Evolutionary conservation across 2,797 vertebrate genomes (phyloP).

Genomic region (Aplochiton taeniatus): DNA sequence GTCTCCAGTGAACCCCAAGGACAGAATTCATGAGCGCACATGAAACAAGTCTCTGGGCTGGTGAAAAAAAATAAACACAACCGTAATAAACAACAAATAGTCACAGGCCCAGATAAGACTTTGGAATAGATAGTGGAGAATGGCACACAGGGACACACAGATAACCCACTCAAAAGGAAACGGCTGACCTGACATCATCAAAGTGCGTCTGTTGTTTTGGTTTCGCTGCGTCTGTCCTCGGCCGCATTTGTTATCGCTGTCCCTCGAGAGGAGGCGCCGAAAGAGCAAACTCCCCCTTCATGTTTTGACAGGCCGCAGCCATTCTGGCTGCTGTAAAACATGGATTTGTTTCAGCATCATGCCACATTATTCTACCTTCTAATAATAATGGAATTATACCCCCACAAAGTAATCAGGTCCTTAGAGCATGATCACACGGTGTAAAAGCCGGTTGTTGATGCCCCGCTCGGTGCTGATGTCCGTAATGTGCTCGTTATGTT

Average conservation of each 20-base stretch:
- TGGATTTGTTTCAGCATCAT: too few species aligned
- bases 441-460: too few species aligned
- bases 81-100: conserved; percentile 19
- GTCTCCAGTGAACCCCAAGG: conserved; percentile 42
- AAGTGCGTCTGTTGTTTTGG: conserved; percentile 48
- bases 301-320: too few species aligned
- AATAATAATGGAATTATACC: too few species aligned
- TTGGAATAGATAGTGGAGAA: conserved; percentile 28
- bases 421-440: too few species aligned
- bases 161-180: conserved; percentile 41
- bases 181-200: conserved; percentile 55
- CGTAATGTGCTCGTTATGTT: too few species aligned
- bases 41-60: conserved; percentile 36
- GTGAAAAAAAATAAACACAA: conserved; percentile 15
- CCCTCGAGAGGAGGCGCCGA: conserved; percentile 35
- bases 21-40: conserved; percentile 48
- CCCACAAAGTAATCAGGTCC: too few species aligned
- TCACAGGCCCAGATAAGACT: conserved; percentile 27
- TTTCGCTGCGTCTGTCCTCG: too few species aligned
- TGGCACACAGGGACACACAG: conserved; percentile 34
- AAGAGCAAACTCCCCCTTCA: conserved; percentile 23
- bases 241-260: conserved; percentile 34
- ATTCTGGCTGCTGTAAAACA: too few species aligned
- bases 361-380: too few species aligned
- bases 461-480: too few species aligned